A percentile compares a stretch with the other conserved stretches of the same genome.
phyloP scores from a whole-genome alignment of 2,888 invertebrate genomes.

The Brachyptera putata region DNA sequence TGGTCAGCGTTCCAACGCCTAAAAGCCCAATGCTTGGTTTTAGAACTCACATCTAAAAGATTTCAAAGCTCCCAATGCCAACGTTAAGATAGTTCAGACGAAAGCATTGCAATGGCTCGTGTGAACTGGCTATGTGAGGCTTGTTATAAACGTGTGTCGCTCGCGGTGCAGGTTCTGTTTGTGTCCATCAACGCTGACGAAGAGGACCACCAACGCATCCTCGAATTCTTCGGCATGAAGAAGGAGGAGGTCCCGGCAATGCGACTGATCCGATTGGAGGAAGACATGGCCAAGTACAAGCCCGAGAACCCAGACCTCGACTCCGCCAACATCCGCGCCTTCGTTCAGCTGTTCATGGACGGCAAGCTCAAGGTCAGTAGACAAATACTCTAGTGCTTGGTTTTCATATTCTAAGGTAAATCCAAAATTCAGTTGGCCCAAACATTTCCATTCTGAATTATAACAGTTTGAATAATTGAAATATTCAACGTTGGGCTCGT shows the following conservation, averaged over 20 bases:
- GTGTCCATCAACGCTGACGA: conserved; percentile 94
- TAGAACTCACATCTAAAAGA: no score
- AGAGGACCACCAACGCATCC: conserved; percentile 92
- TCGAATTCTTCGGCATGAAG: conserved; percentile 99
- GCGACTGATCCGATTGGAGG: conserved; percentile 89
- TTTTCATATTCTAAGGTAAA: neutral
- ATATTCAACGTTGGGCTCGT: no score
- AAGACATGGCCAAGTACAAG: conserved; percentile 98
- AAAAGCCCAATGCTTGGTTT: no score
- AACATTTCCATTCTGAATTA: no score
- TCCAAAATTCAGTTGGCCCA: no score
- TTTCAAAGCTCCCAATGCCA: no score
- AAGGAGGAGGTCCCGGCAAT: conserved; percentile 88
- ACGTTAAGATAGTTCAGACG: no score
- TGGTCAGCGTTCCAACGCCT: no score
- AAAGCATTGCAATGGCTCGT: no score
- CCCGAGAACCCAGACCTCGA: conserved; percentile 70
- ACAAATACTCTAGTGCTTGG: conserved; percentile 2
- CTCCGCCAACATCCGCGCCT: conserved; percentile 66
- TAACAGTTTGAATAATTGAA: no score
- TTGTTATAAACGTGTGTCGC: no score
- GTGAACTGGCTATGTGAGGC: no score
- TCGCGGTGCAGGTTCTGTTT: conserved; percentile 84
- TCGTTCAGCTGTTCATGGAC: conserved; percentile 85
- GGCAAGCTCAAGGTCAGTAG: conserved; percentile 73